Conservation (phyloP, 2,888 invertebrate genomes). For the Trilocha varians region DNA sequence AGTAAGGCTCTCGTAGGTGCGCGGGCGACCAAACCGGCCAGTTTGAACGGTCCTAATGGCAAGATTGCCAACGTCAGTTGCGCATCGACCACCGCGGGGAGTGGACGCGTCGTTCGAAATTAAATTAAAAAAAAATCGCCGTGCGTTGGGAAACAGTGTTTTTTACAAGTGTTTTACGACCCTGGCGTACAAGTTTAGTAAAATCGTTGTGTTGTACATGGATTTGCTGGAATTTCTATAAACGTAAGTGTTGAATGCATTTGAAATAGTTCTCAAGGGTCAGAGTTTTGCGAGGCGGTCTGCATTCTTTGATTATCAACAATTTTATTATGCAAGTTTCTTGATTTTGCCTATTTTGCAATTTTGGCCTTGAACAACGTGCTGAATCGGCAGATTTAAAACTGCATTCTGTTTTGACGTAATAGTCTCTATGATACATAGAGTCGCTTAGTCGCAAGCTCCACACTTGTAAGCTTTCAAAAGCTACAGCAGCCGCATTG, state of each 20-base stretch:
- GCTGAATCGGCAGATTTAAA: neutral
- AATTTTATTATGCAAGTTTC: no score
- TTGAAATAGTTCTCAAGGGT: conserved; percentile 48
- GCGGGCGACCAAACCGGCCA: conserved; percentile 53
- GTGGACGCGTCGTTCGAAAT: conserved; percentile 29
- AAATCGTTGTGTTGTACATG: conserved; percentile 31
- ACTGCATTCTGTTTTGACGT: neutral
- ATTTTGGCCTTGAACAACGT: no score
- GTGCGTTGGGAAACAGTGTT: conserved; percentile 55
- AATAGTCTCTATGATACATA: no score
- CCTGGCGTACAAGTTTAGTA: conserved; percentile 32
- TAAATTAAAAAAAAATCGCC: conserved; percentile 34
- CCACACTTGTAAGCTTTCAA: neutral
- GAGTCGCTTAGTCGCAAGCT: neutral
- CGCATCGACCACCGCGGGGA: conserved; percentile 40
- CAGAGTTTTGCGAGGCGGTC: conserved; percentile 51
- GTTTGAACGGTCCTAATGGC: conserved; percentile 33
- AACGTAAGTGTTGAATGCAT: conserved; percentile 31
- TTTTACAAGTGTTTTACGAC: conserved; percentile 38
- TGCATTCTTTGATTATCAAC: conserved; percentile 40
- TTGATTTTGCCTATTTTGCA: no score
- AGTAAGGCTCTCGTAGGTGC: no score
- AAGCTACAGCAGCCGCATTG: neutral
- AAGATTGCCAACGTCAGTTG: conserved; percentile 32
- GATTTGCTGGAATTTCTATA: no score